Base-by-base conservation (phyloP, 1,140 invertebrate genomes). In the Drosophila rhopaloa region DNA sequence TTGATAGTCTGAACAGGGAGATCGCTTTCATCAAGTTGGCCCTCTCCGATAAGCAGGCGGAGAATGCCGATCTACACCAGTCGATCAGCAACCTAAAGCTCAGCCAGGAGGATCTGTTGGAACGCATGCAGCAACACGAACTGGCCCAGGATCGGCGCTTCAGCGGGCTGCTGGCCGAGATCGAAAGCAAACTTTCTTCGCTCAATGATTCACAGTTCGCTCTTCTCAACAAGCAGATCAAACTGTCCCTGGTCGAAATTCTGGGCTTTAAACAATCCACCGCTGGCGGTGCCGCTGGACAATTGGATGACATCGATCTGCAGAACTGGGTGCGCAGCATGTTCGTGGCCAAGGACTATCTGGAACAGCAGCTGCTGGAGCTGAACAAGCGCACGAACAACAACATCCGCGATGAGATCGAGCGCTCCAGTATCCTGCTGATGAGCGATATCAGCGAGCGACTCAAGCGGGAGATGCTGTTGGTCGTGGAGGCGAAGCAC, bases 11-110 rank as follows among this genome's bases (percentile, higher is more conserved):
- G 1, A 89, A 92, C 27, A 73, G 78, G 14, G 93, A 94, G 76
- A 92, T 94, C 9, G 81, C 91, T 4, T 92, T 91, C 35, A 90
- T 94, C 5, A 93, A 93, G 60, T 71, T 88, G 14, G 86, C 93
- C 8, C 79, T 93, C 1, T 72, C 80, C 4, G 81, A 92, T 10
- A 91, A 91, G 56, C 72, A 88, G 24, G 61, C 74, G 0, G 91
- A 91, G 63, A 90, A 93, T 59, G 73, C 82, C 1, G 81, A 92
- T 53, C 56, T 93, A n/a, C 88, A 93, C 51, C 79, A 76, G 32
- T 91, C 88, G 0, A 76, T 92, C 2, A 85, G 79, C 41, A 76
- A 68, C 4, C 58, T 92, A 7, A 81, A 80, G 43, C 58, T 79
- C 1, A 61, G 48, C 0, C 90, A 92, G 38, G 76, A 90, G 19